phyloP scores from a whole-genome alignment of 2,888 invertebrate genomes.

The Cylloceria caligata region DNA sequence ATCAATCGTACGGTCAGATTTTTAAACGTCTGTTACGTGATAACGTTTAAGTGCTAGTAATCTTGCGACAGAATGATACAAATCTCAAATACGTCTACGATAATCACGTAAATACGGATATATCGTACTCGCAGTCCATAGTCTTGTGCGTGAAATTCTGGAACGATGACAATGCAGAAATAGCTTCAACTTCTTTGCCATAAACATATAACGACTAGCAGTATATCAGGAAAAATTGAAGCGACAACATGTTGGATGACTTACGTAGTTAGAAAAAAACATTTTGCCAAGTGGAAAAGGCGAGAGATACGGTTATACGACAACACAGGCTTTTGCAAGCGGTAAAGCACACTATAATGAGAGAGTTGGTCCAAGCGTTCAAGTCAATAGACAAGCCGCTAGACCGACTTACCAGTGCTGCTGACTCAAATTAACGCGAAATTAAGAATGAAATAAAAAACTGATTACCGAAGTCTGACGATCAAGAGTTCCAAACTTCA shows the following conservation, averaged over 20 bases:
- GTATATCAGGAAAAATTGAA: background rate
- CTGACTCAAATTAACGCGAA: background rate
- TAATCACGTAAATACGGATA: background rate
- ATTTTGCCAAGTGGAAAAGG: slow-evolving; percentile 21
- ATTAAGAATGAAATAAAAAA: slow-evolving; percentile 16
- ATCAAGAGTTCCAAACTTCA: background rate
- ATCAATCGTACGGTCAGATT: slow-evolving; percentile 69
- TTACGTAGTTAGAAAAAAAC: slow-evolving; percentile 37
- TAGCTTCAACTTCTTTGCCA: background rate
- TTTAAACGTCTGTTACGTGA: slow-evolving; percentile 71
- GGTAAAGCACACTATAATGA: slow-evolving; percentile 30
- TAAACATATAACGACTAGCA: slow-evolving; percentile 27
- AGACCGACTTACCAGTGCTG: slow-evolving; percentile 13
- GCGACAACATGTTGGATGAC: slow-evolving; percentile 15
- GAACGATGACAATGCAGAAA: background rate
- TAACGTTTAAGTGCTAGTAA: slow-evolving; percentile 69
- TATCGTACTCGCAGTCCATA: background rate
- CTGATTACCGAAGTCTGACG: background rate
- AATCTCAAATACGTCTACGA: background rate
- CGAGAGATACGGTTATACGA: slow-evolving; percentile 31
- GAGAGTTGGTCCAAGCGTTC: slow-evolving; percentile 18
- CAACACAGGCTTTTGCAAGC: slow-evolving; percentile 39
- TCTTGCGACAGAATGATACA: slow-evolving; percentile 75
- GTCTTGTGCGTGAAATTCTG: background rate
- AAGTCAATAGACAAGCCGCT: slow-evolving; percentile 30